Conservation (phyloP, 2,113 vertebrate species). For the Anarhynchus alexandrinus region DNA sequence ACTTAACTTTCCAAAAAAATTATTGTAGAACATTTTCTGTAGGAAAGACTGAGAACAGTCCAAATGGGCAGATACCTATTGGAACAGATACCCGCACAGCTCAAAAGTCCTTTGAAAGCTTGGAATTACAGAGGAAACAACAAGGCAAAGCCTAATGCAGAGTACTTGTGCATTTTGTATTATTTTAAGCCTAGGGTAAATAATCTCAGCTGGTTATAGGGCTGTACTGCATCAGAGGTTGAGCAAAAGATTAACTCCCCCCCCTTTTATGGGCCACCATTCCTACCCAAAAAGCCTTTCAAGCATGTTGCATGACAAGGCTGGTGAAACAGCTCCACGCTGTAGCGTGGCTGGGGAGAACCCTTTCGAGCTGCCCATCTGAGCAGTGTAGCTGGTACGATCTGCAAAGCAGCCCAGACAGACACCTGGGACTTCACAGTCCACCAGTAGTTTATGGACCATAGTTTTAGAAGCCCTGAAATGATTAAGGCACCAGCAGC, state of each 20-base stretch:
- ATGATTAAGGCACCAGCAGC: background rate
- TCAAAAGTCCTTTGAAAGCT: background rate
- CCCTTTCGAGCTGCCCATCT: background rate
- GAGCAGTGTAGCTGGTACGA: rapidly evolving
- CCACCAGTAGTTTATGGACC: background rate
- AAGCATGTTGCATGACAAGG: background rate
- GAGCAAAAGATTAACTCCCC: background rate
- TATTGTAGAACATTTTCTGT: background rate
- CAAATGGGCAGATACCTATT: background rate
- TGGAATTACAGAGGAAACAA: background rate
- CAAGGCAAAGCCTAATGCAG: background rate
- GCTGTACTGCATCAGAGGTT: background rate
- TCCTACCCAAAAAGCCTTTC: background rate
- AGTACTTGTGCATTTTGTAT: background rate
- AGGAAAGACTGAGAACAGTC: background rate
- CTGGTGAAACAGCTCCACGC: background rate
- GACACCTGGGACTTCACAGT: background rate
- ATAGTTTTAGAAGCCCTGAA: background rate
- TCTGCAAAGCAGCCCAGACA: background rate
- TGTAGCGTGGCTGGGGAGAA: rapidly evolving
- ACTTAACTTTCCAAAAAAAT: background rate
- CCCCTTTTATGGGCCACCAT: background rate
- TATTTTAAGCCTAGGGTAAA: background rate
- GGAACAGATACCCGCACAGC: background rate
- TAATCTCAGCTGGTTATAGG: background rate